Evolutionary conservation across 2,113 vertebrate species (phyloP).

Genomic region (Gopherus evgoodei): DNA sequence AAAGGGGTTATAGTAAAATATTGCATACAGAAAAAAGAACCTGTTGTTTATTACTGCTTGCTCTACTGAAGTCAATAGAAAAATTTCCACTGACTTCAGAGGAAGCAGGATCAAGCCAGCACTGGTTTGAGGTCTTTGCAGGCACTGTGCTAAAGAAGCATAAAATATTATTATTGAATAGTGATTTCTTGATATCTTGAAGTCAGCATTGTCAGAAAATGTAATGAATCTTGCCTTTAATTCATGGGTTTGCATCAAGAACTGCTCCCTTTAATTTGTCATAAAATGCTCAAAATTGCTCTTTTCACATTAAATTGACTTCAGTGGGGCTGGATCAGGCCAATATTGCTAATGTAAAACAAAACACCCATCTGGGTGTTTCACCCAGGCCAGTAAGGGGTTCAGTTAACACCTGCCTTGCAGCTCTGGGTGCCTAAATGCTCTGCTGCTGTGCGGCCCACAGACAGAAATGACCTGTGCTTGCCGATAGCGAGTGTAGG

Average conservation of each 20-base stretch:
- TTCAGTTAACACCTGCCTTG: background rate
- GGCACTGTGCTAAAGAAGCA: background rate
- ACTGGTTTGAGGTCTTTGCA: slow-evolving; percentile 1
- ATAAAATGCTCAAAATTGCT: background rate
- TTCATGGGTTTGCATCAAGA: background rate
- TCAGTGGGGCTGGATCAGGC: background rate
- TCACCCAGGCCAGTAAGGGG: background rate
- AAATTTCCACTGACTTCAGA: background rate
- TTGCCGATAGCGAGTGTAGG: no score
- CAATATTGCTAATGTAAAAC: background rate
- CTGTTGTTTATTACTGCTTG: background rate
- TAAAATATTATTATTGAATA: slow-evolving; percentile 1
- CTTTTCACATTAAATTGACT: background rate
- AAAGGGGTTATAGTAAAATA: background rate
- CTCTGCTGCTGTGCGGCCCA: background rate
- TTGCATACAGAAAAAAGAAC: background rate
- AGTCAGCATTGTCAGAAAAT: background rate
- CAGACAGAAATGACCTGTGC: no score
- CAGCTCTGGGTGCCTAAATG: background rate
- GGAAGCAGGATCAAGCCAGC: slow-evolving; percentile 6
- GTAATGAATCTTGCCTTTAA: background rate
- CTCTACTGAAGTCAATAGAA: background rate
- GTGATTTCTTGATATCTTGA: slow-evolving; percentile 13
- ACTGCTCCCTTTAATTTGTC: background rate
- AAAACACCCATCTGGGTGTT: background rate